Evolutionary conservation across 2,888 invertebrate genomes (phyloP).

Genomic region (Pherbina coryleti): DNA sequence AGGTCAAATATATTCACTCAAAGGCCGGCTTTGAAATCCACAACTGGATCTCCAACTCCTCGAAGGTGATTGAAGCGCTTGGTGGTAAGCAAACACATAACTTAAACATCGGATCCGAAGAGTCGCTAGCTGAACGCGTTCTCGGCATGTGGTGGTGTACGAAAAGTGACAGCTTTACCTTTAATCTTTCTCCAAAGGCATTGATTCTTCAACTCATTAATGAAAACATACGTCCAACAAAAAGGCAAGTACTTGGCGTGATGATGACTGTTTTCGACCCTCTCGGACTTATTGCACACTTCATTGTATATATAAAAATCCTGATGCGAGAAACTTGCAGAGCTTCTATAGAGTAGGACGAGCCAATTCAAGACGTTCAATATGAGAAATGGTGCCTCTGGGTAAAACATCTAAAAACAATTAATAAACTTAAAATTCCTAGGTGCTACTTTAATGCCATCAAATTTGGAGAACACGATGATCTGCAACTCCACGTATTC

Average conservation of each 20-base stretch:
- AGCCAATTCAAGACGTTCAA: too few species aligned
- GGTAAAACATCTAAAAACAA: constrained; percentile 39
- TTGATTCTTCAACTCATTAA: constrained; percentile 29
- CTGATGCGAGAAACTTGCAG: constrained; percentile 42
- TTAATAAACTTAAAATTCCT: constrained; percentile 38
- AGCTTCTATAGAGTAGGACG: constrained; percentile 41
- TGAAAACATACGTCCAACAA: constrained; percentile 36
- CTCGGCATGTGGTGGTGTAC: constrained; percentile 13
- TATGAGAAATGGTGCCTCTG: constrained; percentile 39
- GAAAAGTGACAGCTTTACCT: not conserved
- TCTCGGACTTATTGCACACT: constrained; percentile 32
- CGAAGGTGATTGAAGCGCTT: constrained; percentile 15
- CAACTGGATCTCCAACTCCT: constrained; percentile 53
- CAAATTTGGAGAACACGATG: constrained; percentile 45
- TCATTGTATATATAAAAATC: constrained; percentile 37
- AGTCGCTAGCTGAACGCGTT: constrained; percentile 29
- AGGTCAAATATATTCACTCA: constrained; percentile 41
- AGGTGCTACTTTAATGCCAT: constrained; percentile 44
- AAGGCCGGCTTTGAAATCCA: constrained; percentile 45
- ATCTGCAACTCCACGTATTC: constrained; percentile 40
- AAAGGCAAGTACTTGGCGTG: constrained; percentile 43
- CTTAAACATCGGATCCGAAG: constrained; percentile 21
- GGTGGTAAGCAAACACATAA: constrained; percentile 11
- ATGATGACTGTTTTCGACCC: constrained; percentile 39
- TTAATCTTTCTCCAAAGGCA: constrained; percentile 4